Evolutionary conservation across 2,888 invertebrate genomes (phyloP), one percentile per base, ranked within the genome.

Genomic region (Panzeria rudis): DNA sequence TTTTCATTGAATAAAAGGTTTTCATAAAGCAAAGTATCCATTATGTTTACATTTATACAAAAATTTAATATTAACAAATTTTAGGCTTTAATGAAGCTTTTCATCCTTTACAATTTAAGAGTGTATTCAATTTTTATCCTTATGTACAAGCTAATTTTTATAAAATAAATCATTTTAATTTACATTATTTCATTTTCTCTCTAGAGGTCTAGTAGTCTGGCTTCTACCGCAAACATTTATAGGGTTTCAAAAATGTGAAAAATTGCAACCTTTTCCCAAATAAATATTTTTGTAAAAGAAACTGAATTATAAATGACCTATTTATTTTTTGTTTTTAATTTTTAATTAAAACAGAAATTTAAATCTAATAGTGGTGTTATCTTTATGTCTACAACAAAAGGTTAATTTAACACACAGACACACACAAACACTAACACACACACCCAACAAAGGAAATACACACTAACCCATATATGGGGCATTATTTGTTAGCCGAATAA

Each of bases 381-480:
- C 52, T 50, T 75, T 32, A 56, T 56, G 56, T 29, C 23, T 8
- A 2, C 56, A 54, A 23, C 54, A 54, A 66, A 44, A 66, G 44
- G 54, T 76, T 76, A 64, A 75, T 75, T 64, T 41, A 44, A 6
- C 41, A 20, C 13, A 56, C 29, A 35, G 17, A 13, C 17, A 25
- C 52, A 38, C 38, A 20, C 20, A 25, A 29, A 29, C 29, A n/a
- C n/a, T n/a, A 13, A 17, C 29, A n/a, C 5, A 13, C 11, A 35
- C 20, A 50, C 35, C 1, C 25, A 11, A 61, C 50, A 47, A 50
- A 32, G 50, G n/a, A 47, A 15, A n/a, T 9, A 47, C 17, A 25
- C 59, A 59, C 3, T 11, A 7, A 38, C 32, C n/a, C n/a, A n/a
- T n/a, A n/a, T n/a, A n/a, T n/a, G n/a, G n/a, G n/a, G n/a, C n/a